Percentiles rank a stretch among this genome's conserved stretches.
phyloP scores from a whole-genome alignment of 1,140 invertebrate species.

The Platorchestia sp. region DNA sequence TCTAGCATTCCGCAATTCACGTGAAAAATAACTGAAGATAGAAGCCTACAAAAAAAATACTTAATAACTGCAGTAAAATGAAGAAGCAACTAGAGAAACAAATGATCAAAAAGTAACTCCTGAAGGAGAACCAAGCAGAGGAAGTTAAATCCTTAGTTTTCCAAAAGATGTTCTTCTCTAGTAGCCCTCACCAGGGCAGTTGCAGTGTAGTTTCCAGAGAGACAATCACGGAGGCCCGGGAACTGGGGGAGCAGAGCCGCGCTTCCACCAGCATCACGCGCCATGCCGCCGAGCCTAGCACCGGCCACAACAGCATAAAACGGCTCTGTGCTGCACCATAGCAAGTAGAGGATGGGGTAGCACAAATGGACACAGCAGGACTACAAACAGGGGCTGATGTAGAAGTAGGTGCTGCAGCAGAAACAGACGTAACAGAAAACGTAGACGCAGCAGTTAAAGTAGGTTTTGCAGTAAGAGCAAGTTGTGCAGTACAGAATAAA shows the following conservation, averaged over 20 bases:
- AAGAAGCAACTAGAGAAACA: too few relatives aligned
- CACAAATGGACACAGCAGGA: neutral
- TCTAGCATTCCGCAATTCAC: too few relatives aligned
- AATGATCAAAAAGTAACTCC: too few relatives aligned
- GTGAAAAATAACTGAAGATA: too few relatives aligned
- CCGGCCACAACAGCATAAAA: neutral
- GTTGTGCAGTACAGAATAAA: neutral
- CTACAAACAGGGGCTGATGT: neutral
- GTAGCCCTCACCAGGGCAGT: neutral
- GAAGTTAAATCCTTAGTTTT: too few relatives aligned
- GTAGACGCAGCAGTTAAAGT: neutral
- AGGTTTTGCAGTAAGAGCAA: neutral
- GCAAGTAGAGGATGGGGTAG: neutral
- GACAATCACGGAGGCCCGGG: neutral
- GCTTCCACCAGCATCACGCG: neutral
- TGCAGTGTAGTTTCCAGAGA: neutral
- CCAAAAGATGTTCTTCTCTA: too few relatives aligned
- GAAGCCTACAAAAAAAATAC: too few relatives aligned
- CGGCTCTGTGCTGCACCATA: neutral
- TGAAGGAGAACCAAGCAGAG: too few relatives aligned
- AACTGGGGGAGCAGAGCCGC: neutral
- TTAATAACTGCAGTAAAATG: too few relatives aligned
- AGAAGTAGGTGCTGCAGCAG: neutral
- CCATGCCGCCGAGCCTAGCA: neutral
- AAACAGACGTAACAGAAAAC: too few relatives aligned